Conservation (phyloP, 2,113 vertebrate species). For the Podocnemis expansa region DNA sequence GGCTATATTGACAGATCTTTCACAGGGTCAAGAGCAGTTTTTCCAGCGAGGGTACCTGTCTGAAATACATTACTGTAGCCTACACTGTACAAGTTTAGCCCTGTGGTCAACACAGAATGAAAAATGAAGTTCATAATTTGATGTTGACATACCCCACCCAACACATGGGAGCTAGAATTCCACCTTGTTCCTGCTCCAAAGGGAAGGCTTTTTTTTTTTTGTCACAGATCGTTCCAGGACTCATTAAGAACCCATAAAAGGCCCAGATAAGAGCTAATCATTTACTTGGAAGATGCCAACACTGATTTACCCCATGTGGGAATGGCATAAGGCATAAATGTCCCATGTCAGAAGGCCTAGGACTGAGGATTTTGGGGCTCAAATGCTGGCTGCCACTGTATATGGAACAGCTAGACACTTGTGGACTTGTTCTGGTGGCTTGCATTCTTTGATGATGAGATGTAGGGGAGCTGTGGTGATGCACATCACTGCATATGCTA, state of each 20-base stretch:
- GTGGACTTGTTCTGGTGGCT: not conserved
- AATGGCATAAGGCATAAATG: not conserved
- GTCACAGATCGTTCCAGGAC: no score
- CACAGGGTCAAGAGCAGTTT: no score
- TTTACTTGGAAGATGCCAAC: no score
- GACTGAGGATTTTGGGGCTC: not conserved
- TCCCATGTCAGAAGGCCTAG: not conserved
- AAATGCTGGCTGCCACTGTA: not conserved
- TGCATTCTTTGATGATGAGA: not conserved
- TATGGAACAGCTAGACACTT: not conserved
- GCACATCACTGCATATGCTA: not conserved
- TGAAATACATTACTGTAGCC: not conserved
- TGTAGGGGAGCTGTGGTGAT: not conserved
- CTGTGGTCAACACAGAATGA: not conserved
- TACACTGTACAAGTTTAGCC: not conserved
- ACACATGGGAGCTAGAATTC: no score
- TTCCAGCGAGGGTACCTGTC: not conserved
- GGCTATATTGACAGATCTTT: no score
- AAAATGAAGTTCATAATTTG: no score
- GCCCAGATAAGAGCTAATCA: no score
- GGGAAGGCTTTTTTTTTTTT: no score
- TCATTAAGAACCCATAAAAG: no score
- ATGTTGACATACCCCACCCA: no score
- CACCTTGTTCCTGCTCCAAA: no score
- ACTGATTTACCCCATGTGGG: not conserved